These are phyloP conservation scores for Acanthopagrus latus DNA, from an alignment of 2,797 vertebrate genomes.

Conservation along the genomic window DNA sequence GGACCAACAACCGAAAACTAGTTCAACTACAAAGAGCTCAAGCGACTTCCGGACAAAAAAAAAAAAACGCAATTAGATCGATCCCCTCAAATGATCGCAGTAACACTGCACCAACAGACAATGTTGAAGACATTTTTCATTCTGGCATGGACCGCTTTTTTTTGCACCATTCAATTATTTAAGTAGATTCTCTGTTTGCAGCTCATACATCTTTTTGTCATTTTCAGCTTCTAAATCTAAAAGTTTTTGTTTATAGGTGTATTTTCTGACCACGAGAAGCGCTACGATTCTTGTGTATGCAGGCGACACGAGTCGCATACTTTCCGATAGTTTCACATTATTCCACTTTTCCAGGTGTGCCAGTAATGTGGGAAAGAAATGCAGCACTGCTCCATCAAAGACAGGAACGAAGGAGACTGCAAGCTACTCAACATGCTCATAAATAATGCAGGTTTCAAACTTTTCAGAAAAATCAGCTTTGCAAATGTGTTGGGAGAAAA, in stretches of 20 bases:
- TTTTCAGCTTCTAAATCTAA: background rate
- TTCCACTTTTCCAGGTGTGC: background rate
- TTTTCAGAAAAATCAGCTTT: background rate
- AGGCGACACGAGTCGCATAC: background rate
- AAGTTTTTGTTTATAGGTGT: background rate
- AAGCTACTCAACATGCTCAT: background rate
- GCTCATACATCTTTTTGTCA: background rate
- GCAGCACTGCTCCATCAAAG: background rate
- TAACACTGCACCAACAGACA: background rate
- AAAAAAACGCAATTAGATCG: background rate
- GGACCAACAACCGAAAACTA: too few relatives aligned
- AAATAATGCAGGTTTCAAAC: constrained; percentile 16
- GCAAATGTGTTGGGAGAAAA: background rate
- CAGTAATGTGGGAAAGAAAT: background rate
- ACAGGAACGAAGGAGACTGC: background rate
- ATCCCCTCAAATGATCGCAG: background rate
- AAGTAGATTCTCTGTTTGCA: background rate
- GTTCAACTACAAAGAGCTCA: background rate
- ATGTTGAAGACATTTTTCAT: background rate
- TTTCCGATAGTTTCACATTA: background rate
- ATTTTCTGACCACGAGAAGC: background rate
- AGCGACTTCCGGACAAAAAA: background rate
- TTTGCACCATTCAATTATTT: background rate
- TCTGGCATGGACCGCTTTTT: background rate
- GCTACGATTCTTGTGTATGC: background rate